A percentile compares a stretch with the other conserved stretches of the same genome.
Conservation (phyloP, 1,140 invertebrate species). For the Heliothis subflexa region DNA sequence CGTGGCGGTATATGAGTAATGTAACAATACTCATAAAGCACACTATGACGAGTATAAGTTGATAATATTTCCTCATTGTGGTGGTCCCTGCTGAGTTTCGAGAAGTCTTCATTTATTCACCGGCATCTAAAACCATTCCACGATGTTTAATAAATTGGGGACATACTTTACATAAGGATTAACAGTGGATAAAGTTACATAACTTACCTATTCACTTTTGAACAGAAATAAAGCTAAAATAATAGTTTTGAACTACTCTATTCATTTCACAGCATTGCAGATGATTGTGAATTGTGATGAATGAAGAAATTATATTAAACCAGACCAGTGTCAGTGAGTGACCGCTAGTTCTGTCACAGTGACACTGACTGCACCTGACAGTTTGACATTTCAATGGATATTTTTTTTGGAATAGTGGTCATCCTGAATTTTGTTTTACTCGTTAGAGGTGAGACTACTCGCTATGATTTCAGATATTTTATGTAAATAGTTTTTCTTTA, state of each 20-base stretch:
- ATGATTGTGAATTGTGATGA: constrained; percentile 46
- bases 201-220: constrained; percentile 26
- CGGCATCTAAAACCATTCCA: constrained; percentile 47
- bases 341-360: not conserved
- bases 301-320: not conserved
- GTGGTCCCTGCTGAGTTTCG: constrained; percentile 70
- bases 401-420: constrained; percentile 1
- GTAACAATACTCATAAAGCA: constrained; percentile 89
- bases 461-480: no score
- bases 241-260: not conserved
- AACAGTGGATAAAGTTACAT: not conserved
- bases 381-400: constrained; percentile 3
- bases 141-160: not conserved
- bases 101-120: constrained; percentile 75
- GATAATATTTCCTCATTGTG: constrained; percentile 92
- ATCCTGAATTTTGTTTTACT: not conserved
- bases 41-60: constrained; percentile 89
- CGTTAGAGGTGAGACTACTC: not conserved
- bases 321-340: no score
- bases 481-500: no score
- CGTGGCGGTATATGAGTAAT: constrained; percentile 91
- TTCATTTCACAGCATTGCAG: constrained; percentile 47
- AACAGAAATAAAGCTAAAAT: constrained; percentile 24
- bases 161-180: not conserved
- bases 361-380: not conserved